Percentiles rank a stretch among this genome's conserved stretches.
phyloP scores from a whole-genome alignment of 2,888 invertebrate genomes.

The Nyleta sp. region DNA sequence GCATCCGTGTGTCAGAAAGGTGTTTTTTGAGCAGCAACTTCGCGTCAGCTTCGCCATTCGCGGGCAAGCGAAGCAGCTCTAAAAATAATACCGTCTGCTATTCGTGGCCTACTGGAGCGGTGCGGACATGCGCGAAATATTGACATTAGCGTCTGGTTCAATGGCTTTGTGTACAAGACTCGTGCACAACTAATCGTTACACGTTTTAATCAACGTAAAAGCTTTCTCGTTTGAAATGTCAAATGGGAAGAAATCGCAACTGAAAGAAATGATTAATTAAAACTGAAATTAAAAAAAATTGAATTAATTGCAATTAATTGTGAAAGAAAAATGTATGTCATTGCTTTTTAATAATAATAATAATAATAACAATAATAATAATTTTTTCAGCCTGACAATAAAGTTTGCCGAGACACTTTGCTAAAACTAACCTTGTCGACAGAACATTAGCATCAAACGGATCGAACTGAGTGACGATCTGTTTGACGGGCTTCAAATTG shows the following conservation, averaged over 20 bases:
- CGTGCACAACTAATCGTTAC: constrained; percentile 21
- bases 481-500: constrained; percentile 91
- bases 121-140: constrained; percentile 56
- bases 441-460: constrained; percentile 90
- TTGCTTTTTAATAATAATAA: too few relatives aligned
- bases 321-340: too few relatives aligned
- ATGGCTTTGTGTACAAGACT: constrained; percentile 44
- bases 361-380: too few relatives aligned
- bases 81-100: constrained; percentile 61
- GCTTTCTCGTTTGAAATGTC: too few relatives aligned
- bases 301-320: too few relatives aligned
- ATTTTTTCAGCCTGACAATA: background rate
- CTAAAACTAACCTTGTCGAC: constrained; percentile 85
- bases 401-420: too few relatives aligned
- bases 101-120: constrained; percentile 36
- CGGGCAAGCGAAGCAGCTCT: constrained; percentile 25
- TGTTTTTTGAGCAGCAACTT: background rate
- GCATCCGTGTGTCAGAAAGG: background rate
- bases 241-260: too few relatives aligned
- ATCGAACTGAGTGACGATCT: constrained; percentile 91
- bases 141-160: constrained; percentile 48
- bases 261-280: too few relatives aligned
- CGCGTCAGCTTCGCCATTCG: constrained; percentile 9
- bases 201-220: too few relatives aligned
- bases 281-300: too few relatives aligned